Evolutionary conservation across 2,888 invertebrate genomes (phyloP), one percentile per base, ranked within the genome.

Genomic region (Hemaris fuciformis): DNA sequence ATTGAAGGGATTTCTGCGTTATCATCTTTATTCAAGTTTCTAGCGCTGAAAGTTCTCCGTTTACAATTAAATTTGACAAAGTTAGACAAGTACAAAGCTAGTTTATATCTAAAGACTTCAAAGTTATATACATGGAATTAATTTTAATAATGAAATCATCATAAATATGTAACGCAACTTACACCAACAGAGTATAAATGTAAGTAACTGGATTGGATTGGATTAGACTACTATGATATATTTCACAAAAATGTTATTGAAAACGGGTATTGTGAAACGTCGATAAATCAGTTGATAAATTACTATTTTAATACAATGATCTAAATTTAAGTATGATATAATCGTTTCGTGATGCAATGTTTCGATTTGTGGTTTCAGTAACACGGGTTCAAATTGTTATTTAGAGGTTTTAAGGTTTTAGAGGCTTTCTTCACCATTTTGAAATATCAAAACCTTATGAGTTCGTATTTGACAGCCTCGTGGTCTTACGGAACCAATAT

Each of bases 31-130:
- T 25, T 18, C 13, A 27, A 27, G 48, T 48, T 27, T 31, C 10
- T 53, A 27, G 4, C 18, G 27, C 15, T 18, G 3, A 31, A 53
- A 31, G 43, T 5, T 31, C 8, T 18, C 15, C 18, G 5, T 53
- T 31, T 22, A 57, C n/a, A 41, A 57, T 57, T 41, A 34, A 57
- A 57, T 57, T 22, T 22, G 56, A 38, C 18, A 23, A 57, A 57
- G 56, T 48, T 48, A 48, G 48, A 25, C n/a, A 25, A 48, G 25
- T 48, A 53, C 13, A 38, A 41, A 57, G 8, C 38, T 38, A 34
- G n/a, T 38, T 57, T 20, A 22, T 18, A 22, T 57, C 31, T 31
- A 23, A 53, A 48, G 38, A 57, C 7, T 57, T 0, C 13, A 10
- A 13, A 22, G n/a, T 20, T 31, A 34, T 20, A 13, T 43, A 20